Evolutionary conservation across 2,888 invertebrate species (phyloP), one percentile per base, ranked within the genome.

Genomic region (Xestia xanthographa): DNA sequence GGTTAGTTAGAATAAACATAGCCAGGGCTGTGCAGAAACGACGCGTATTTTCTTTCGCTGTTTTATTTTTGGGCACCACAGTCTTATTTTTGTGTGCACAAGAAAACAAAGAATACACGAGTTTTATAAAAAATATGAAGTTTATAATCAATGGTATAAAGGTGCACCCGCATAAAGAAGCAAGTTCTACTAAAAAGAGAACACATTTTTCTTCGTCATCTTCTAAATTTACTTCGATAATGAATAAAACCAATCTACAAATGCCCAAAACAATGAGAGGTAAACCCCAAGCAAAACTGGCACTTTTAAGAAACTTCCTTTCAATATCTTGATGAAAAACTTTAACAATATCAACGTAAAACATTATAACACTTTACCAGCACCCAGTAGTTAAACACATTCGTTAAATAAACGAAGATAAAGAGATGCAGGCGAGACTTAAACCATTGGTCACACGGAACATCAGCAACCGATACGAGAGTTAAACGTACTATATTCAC

Each of bases 311-410:
- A 26, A 43, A 66, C 17, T 48, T 75, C 0, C 34, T 66, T 0
- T 48, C 14, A 2, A 75, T 20, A 34, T 76, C 6, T n/a, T 12
- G 50, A 20, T 43, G 29, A 22, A 76, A 76, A 14, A 75, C 75
- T 41, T 76, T 75, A 14, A 76, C 75, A 50, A 74, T 75, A 29
- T 76, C 66, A n/a, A 66, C 48, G 48, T 76, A 76, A 29, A 75
- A 60, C 48, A 75, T 75, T n/a, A 5, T 66, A 75, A 60, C 48
- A 75, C 38, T 66, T 66, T 1, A 76, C 22, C 0, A 76, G 20
- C 29, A 75, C n/a, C 75, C 76, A 75, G 22, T 26, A 50, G 22
- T 76, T 75, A 6, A 66, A 63, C n/a, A 66, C 76, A 11, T 34
- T 17, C 1, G 60, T 63, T 50, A 76, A 62, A n/a, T 76, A 76